Percentiles rank a stretch among this genome's conserved stretches.
These are phyloP conservation scores for Tiliacea citrago DNA, from an alignment of 2,888 invertebrate species.

Conservation along the genomic window DNA sequence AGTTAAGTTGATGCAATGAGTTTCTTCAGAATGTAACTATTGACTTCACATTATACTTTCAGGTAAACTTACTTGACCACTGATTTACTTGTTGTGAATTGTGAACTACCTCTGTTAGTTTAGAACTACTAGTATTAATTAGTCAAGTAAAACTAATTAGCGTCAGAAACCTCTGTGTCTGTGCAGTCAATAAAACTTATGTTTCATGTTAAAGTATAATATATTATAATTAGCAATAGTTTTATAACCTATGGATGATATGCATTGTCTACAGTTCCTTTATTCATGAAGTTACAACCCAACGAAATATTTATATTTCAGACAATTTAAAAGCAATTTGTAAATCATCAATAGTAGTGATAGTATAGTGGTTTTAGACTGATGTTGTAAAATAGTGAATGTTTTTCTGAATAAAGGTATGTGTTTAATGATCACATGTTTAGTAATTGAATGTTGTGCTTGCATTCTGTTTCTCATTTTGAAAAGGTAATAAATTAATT, in stretches of 20 bases:
- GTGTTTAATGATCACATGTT: not conserved
- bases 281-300: slow-evolving; percentile 4
- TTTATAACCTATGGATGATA: slow-evolving; percentile 22
- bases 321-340: slow-evolving; percentile 5
- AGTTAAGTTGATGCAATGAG: slow-evolving; percentile 46
- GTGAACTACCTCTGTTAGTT: slow-evolving; percentile 26
- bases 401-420: not conserved
- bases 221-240: not conserved
- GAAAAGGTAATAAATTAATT: not conserved
- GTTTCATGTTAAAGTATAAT: slow-evolving; percentile 9
- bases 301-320: slow-evolving; percentile 13
- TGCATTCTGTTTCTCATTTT: not conserved
- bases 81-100: slow-evolving; percentile 27
- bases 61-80: slow-evolving; percentile 38
- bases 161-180: slow-evolving; percentile 18
- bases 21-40: slow-evolving; percentile 43
- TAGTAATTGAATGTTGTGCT: not conserved
- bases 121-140: slow-evolving; percentile 24
- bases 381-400: not conserved
- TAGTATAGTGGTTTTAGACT: slow-evolving; percentile 13
- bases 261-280: not conserved
- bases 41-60: slow-evolving; percentile 21
- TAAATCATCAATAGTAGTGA: not conserved
- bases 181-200: slow-evolving; percentile 1
- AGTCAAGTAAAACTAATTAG: slow-evolving; percentile 29